phyloP scores from a whole-genome alignment of 2,113 vertebrate genomes.

The Cairina moschata region DNA sequence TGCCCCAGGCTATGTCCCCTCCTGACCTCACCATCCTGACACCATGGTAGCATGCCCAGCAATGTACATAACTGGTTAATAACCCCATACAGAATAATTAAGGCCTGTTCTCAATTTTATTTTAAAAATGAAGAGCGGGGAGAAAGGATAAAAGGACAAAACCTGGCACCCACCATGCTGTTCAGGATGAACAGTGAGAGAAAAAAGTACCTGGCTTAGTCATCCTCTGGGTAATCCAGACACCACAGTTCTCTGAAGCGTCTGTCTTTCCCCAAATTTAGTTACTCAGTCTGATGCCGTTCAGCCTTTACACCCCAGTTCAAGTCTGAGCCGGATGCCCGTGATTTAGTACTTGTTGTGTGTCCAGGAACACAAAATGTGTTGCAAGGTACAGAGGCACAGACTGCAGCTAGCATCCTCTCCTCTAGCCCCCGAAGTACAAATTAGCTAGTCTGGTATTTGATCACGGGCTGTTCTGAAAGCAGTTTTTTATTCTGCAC shows the following conservation, averaged over 20 bases:
- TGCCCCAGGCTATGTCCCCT: neutral
- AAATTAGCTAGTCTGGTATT: conserved; percentile 78
- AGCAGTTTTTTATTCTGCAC: conserved; percentile 73
- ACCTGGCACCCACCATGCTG: neutral
- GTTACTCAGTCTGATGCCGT: conserved; percentile 19
- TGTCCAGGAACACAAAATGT: conserved; percentile 56
- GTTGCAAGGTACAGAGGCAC: conserved; percentile 71
- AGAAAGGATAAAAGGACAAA: conserved; percentile 27
- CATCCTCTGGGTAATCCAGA: conserved; percentile 25
- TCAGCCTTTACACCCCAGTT: conserved; percentile 41
- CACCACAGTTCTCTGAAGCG: conserved; percentile 31
- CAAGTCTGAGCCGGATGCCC: conserved; percentile 55
- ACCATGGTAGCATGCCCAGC: neutral
- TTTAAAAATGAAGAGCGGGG: neutral
- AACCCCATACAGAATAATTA: neutral
- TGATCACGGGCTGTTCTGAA: conserved; percentile 71
- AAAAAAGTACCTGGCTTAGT: conserved; percentile 30
- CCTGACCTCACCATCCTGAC: neutral
- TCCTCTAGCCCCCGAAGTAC: conserved; percentile 75
- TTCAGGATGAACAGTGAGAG: neutral
- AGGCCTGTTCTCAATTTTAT: neutral
- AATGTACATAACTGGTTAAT: neutral
- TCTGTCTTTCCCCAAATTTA: conserved; percentile 35
- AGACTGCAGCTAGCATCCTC: conserved; percentile 71
- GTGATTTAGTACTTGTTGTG: conserved; percentile 48